Conservation (phyloP, 2,888 invertebrate species). For the Platerodrilus igneus region DNA sequence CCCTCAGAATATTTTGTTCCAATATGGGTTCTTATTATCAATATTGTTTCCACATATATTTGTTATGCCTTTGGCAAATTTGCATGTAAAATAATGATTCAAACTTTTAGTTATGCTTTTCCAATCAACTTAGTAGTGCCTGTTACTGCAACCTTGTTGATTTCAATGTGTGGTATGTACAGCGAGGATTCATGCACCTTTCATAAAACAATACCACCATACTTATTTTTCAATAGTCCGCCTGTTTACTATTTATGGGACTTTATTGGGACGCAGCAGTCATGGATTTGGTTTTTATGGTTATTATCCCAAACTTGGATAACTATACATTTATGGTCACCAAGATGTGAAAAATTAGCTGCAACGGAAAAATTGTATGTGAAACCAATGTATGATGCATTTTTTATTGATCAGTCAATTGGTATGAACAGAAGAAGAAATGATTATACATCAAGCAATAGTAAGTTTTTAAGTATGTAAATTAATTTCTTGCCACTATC, state of each 20-base stretch:
- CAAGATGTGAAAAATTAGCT: slow-evolving; percentile 76
- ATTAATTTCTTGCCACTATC: no score
- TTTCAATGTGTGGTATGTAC: slow-evolving; percentile 62
- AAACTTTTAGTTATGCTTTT: slow-evolving; percentile 80
- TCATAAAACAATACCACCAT: slow-evolving; percentile 74
- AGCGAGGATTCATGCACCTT: slow-evolving; percentile 64
- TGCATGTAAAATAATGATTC: slow-evolving; percentile 85
- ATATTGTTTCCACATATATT: slow-evolving; percentile 62
- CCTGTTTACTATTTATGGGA: slow-evolving; percentile 51
- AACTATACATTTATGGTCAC: slow-evolving; percentile 80
- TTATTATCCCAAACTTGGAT: slow-evolving; percentile 83
- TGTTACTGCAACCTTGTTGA: slow-evolving; percentile 63
- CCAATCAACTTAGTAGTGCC: slow-evolving; percentile 77
- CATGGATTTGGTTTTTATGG: slow-evolving; percentile 79
- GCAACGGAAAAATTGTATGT: slow-evolving; percentile 80
- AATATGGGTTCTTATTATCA: slow-evolving; percentile 61
- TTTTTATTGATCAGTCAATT: slow-evolving; percentile 79
- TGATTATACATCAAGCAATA: no score
- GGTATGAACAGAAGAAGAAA: slow-evolving; percentile 75
- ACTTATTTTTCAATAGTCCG: slow-evolving; percentile 74
- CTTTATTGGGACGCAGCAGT: slow-evolving; percentile 58
- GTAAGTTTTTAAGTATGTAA: no score
- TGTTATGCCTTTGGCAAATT: slow-evolving; percentile 70
- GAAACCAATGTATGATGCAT: slow-evolving; percentile 76
- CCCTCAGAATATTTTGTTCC: slow-evolving; percentile 41